phyloP scores from a whole-genome alignment of 1,140 invertebrate genomes.

The Apolygus lucorum region DNA sequence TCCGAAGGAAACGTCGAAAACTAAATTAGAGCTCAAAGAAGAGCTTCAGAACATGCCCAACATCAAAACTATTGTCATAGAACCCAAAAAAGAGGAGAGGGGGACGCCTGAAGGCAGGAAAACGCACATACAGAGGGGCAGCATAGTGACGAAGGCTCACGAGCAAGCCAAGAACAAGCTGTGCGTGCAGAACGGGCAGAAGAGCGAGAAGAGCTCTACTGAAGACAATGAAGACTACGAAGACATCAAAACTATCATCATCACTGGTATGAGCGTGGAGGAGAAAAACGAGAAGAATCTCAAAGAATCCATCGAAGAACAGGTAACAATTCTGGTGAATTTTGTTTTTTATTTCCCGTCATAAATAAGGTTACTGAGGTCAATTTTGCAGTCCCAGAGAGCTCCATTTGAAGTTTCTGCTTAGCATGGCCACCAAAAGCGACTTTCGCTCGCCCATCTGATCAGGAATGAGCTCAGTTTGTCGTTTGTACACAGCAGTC shows the following conservation, averaged over 20 bases:
- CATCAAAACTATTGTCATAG: slow-evolving; percentile 15
- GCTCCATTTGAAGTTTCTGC: too few species aligned
- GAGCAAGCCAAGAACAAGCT: slow-evolving; percentile 37
- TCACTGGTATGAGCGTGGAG: slow-evolving; percentile 28
- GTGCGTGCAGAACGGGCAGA: slow-evolving; percentile 26
- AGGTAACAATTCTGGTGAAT: too few species aligned
- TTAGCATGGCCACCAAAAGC: too few species aligned
- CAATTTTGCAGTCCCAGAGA: too few species aligned
- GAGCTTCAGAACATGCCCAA: background rate
- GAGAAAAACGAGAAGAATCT: slow-evolving; percentile 16
- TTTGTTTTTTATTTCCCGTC: too few species aligned
- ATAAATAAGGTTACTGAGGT: too few species aligned
- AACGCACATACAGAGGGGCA: slow-evolving; percentile 35
- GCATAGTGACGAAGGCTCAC: slow-evolving; percentile 39
- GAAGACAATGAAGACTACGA: slow-evolving; percentile 32
- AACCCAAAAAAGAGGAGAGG: slow-evolving; percentile 23
- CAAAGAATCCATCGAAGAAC: background rate
- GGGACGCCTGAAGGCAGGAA: slow-evolving; percentile 33
- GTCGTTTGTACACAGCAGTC: too few species aligned
- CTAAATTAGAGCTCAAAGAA: background rate
- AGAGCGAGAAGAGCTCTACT: slow-evolving; percentile 24
- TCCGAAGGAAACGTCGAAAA: background rate
- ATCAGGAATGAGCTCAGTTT: too few species aligned
- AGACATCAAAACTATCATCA: slow-evolving; percentile 33
- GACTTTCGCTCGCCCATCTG: too few species aligned